Evolutionary conservation across 2,113 vertebrate genomes (phyloP), one percentile per base, ranked within the genome.

Genomic region (Thermophis baileyi): DNA sequence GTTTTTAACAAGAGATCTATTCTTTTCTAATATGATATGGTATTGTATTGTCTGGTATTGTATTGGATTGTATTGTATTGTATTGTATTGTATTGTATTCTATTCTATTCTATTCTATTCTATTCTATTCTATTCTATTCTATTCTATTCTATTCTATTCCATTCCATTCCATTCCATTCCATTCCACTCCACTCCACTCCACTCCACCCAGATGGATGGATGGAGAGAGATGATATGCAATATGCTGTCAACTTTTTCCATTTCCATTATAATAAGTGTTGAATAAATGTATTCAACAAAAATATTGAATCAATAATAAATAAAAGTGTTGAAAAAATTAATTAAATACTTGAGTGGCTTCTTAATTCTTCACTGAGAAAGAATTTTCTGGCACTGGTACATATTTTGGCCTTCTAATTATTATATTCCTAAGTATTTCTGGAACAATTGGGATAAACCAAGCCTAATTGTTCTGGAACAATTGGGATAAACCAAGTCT

Each of bases 101-200:
- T 49, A 9, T 49, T 49, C 50, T 2, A 12, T 11, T 12, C 50
- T 0, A 12, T 11, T 12, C 50, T 1, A 12, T 11, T 12, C 50
- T 0, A 47, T 6, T 8, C 46, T 1, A 47, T 6, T 6, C 46
- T 0, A 47, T 6, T 8, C 47, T 1, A 47, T 6, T 8, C 47
- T 1, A 1, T 44, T 44, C 44, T 44, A 47, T 47, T 47, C 49
- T 50, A 12, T 2, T 50, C 50, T 9, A 50, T 11, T 50, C 50
- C 50, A 50, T 11, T 50, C 50, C 50, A 51, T 3, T 51, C 51
- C 51, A 51, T 1, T 51, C 51, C 51, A 16, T 4, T 51, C 14
- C 51, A 16, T 18, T 18, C 51, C 14, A 16, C 10, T 50, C 49
- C 49, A 50, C 10, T 50, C 49, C 10, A 1, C 1, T 50, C 49